These are phyloP conservation scores for Mionectes macconnelli DNA, from an alignment of 2,113 vertebrate genomes.

Conservation along the genomic window DNA sequence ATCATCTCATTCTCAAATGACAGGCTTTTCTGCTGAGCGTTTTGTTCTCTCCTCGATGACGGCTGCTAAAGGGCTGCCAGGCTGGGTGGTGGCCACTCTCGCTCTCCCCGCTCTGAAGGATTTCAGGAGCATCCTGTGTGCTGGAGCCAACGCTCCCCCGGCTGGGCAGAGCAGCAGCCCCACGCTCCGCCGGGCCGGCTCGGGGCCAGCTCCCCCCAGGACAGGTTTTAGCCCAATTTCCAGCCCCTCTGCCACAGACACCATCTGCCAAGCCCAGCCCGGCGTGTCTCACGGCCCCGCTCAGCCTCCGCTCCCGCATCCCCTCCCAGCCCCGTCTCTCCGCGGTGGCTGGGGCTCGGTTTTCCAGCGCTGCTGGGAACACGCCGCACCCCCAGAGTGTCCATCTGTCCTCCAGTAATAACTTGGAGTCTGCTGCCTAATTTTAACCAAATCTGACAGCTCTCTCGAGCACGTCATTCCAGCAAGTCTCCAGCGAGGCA, in stretches of 20 bases:
- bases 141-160: not conserved
- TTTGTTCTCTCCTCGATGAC: not conserved
- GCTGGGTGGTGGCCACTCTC: not conserved
- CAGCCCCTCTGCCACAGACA: not conserved
- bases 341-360: not conserved
- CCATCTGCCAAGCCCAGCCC: not conserved
- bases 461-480: slow-evolving; percentile 12
- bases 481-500: not conserved
- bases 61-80: slow-evolving; percentile 7
- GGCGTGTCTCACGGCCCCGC: not conserved
- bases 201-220: not conserved
- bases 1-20: not conserved
- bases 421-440: not conserved
- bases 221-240: not conserved
- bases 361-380: not conserved
- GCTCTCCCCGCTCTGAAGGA: not conserved
- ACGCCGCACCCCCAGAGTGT: not conserved
- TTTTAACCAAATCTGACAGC: slow-evolving; percentile 41
- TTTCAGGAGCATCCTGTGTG: not conserved
- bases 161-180: not conserved
- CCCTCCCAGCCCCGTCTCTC: not conserved
- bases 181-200: accelerated
- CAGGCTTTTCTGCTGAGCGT: slow-evolving; percentile 12
- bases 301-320: not conserved
- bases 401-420: slow-evolving; percentile 41